A percentile compares a stretch with the other conserved stretches of the same genome.
phyloP scores from a whole-genome alignment of 2,888 invertebrate genomes.

The Hydropsyche betteni region DNA sequence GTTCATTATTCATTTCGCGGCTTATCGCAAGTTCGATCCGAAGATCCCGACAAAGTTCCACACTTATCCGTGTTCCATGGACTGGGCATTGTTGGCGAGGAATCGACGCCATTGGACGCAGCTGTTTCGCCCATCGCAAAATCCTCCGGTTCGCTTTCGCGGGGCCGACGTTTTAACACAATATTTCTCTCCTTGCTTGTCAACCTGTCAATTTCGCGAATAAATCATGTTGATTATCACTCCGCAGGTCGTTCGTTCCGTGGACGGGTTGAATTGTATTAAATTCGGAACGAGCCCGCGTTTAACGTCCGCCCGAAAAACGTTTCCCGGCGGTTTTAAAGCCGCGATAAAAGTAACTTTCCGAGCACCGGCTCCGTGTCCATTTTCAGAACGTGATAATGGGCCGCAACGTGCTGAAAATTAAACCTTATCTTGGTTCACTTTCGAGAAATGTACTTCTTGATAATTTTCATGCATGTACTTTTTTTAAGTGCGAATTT shows the following conservation, averaged over 20 bases:
- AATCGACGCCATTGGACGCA: constrained; percentile 25
- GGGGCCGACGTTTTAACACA: constrained; percentile 15
- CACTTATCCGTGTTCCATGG: constrained; percentile 20
- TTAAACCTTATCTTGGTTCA: constrained; percentile 1
- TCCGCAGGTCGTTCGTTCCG: background rate
- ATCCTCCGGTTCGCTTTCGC: background rate
- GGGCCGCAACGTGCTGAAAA: constrained; percentile 10
- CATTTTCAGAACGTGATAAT: background rate
- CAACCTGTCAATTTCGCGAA: constrained; percentile 24
- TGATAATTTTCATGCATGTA: too few species aligned
- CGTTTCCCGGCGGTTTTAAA: background rate
- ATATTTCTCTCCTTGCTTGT: constrained; percentile 13
- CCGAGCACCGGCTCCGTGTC: background rate
- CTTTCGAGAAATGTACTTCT: too few species aligned
- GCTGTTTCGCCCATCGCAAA: background rate
- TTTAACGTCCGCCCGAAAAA: constrained; percentile 2
- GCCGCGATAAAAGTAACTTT: constrained; percentile 13
- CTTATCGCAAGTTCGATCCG: background rate
- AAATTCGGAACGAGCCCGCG: constrained; percentile 10
- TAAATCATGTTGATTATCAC: constrained; percentile 33
- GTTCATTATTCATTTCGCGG: constrained; percentile 23
- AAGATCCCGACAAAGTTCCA: constrained; percentile 7
- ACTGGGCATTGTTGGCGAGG: background rate
- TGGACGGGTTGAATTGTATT: constrained; percentile 17
- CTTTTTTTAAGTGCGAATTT: too few species aligned